phyloP scores from a whole-genome alignment of 2,888 invertebrate species.

The Amphipyra berbera region DNA sequence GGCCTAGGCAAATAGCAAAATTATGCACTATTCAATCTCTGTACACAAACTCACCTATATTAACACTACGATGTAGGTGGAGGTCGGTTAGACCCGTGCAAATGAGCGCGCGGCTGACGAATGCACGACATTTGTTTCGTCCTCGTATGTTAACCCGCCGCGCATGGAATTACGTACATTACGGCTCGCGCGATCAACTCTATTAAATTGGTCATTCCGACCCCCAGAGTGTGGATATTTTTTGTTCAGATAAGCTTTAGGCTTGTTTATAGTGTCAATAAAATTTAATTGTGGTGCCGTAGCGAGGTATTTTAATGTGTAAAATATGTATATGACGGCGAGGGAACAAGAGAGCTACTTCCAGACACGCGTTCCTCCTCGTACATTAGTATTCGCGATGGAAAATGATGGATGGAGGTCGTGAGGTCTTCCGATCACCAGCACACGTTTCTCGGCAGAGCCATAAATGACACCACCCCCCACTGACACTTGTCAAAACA shows the following conservation, averaged over 20 bases:
- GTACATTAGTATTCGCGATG: too few species aligned
- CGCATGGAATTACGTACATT: constrained; percentile 54
- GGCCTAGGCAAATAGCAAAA: constrained; percentile 34
- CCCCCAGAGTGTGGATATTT: constrained; percentile 60
- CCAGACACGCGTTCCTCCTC: too few species aligned
- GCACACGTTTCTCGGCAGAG: too few species aligned
- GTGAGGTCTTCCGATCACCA: too few species aligned
- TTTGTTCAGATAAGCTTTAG: constrained; percentile 52
- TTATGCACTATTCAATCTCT: constrained; percentile 49
- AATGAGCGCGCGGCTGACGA: constrained; percentile 74
- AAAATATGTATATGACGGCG: constrained; percentile 49
- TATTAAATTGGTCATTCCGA: constrained; percentile 69
- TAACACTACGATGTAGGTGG: constrained; percentile 64
- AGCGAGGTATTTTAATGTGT: constrained; percentile 53
- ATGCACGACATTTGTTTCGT: constrained; percentile 76
- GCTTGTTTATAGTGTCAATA: constrained; percentile 54
- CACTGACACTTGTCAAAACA: too few species aligned
- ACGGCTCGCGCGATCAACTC: constrained; percentile 57
- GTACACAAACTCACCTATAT: constrained; percentile 44
- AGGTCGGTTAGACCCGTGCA: constrained; percentile 67
- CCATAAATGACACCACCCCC: too few species aligned
- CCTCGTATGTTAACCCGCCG: constrained; percentile 70
- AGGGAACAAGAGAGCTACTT: too few species aligned
- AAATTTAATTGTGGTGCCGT: constrained; percentile 53
- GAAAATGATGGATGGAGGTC: too few species aligned